Percentiles rank a stretch among this genome's conserved stretches.
These are phyloP conservation scores for Melanargia galathea DNA, from an alignment of 2,888 invertebrate species.

Conservation along the genomic window DNA sequence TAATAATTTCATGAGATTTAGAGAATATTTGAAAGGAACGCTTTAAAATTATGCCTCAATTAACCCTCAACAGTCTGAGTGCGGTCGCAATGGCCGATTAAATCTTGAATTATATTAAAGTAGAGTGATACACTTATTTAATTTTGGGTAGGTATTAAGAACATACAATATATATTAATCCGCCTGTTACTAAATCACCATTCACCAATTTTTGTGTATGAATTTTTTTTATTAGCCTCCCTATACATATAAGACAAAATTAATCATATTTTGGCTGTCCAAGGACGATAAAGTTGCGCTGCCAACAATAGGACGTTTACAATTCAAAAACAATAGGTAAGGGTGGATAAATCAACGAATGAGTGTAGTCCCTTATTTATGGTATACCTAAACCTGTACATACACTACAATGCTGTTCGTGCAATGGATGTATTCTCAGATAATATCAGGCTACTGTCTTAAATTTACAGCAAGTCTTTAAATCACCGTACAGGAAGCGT, in stretches of 20 bases:
- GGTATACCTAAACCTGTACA: not conserved
- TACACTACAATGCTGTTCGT: constrained; percentile 56
- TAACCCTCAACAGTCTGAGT: constrained; percentile 47
- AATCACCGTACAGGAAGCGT: constrained; percentile 70
- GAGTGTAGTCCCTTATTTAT: constrained; percentile 34
- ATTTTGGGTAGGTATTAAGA: constrained; percentile 60
- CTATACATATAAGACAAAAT: too few species aligned
- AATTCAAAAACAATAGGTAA: not conserved
- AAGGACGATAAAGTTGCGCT: too few species aligned
- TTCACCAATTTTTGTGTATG: too few species aligned
- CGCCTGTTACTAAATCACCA: too few species aligned
- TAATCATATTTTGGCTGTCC: too few species aligned
- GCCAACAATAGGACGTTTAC: not conserved
- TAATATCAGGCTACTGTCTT: constrained; percentile 56
- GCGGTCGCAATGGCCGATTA: not conserved
- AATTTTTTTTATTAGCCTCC: too few species aligned
- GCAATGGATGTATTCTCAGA: constrained; percentile 69
- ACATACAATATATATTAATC: too few species aligned
- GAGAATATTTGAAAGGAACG: constrained; percentile 22
- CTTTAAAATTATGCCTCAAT: constrained; percentile 41
- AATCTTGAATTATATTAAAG: constrained; percentile 10
- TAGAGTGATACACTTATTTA: constrained; percentile 50
- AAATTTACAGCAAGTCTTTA: constrained; percentile 49
- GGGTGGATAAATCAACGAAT: not conserved
- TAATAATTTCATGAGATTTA: constrained; percentile 25